Percentiles rank a stretch among this genome's conserved stretches.
Evolutionary conservation across 2,797 vertebrate species (phyloP).

Genomic region (Leontocebus nigricollis): DNA sequence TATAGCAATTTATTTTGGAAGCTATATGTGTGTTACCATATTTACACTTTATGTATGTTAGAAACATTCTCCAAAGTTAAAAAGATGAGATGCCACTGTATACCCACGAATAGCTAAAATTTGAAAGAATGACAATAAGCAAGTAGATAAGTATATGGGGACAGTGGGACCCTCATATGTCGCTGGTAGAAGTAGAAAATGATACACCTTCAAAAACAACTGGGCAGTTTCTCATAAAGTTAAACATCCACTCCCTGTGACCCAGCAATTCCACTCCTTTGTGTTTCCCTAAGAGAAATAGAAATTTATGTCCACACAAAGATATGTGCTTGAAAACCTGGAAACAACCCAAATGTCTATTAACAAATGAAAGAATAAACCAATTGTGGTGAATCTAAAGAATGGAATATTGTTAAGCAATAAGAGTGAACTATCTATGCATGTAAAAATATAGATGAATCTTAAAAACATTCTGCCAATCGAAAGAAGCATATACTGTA

Average conservation of each 20-base stretch:
- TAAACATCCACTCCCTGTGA: not conserved
- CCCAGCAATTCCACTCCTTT: not conserved
- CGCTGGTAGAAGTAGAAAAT: not conserved
- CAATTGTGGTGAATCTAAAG: not conserved
- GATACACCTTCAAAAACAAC: not conserved
- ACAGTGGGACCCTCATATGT: not conserved
- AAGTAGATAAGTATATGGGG: not conserved
- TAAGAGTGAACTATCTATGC: not conserved
- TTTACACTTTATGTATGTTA: not conserved
- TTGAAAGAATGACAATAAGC: not conserved
- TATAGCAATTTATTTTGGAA: not conserved
- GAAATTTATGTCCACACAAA: not conserved
- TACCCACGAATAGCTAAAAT: not conserved
- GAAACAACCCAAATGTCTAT: not conserved
- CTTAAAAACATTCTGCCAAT: not conserved
- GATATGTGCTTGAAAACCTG: not conserved
- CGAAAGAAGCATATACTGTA: not conserved
- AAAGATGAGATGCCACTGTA: not conserved
- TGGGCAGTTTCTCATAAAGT: not conserved
- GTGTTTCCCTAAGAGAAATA: not conserved
- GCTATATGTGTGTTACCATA: not conserved
- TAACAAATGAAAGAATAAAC: not conserved
- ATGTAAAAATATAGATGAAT: not conserved
- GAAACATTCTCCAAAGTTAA: slow-evolving; percentile 1
- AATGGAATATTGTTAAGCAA: not conserved